Conservation (phyloP, 2,888 invertebrate species). For the Euplexia lucipara region DNA sequence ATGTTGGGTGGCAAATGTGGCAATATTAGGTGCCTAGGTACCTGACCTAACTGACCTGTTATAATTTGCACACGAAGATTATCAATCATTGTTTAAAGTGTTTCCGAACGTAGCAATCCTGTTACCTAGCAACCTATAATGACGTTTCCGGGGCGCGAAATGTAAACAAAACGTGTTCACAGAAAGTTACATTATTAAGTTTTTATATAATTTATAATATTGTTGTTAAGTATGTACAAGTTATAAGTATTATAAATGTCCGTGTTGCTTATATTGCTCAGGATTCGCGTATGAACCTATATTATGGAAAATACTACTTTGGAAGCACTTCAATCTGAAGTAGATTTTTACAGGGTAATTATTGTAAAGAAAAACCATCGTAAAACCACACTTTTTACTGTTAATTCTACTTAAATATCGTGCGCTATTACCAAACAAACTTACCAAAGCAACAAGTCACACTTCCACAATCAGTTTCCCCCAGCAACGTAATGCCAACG, state of each 20-base stretch:
- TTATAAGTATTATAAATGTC: constrained; percentile 4
- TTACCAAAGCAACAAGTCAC: constrained; percentile 34
- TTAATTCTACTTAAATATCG: neutral
- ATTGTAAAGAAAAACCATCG: neutral
- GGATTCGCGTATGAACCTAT: neutral
- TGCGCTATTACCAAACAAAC: neutral
- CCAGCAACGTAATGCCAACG: constrained; percentile 29
- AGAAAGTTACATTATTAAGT: constrained; percentile 52
- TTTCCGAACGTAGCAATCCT: constrained; percentile 18
- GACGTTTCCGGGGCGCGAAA: constrained; percentile 79
- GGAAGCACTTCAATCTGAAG: constrained; percentile 85
- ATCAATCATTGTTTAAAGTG: neutral
- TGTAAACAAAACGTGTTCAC: constrained; percentile 81
- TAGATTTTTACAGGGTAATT: constrained; percentile 88
- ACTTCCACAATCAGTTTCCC: constrained; percentile 11
- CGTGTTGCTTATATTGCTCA: neutral
- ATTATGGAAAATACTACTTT: constrained; percentile 74
- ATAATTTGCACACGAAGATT: too few relatives aligned
- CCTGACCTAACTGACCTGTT: too few relatives aligned
- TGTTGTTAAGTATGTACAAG: constrained; percentile 30
- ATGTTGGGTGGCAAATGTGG: too few relatives aligned
- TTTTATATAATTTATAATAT: constrained; percentile 55
- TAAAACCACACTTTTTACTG: neutral
- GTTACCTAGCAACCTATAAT: constrained; percentile 79
- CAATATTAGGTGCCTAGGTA: too few relatives aligned